Conservation (phyloP, 2,797 vertebrate species). For the Prunella strophiata region DNA sequence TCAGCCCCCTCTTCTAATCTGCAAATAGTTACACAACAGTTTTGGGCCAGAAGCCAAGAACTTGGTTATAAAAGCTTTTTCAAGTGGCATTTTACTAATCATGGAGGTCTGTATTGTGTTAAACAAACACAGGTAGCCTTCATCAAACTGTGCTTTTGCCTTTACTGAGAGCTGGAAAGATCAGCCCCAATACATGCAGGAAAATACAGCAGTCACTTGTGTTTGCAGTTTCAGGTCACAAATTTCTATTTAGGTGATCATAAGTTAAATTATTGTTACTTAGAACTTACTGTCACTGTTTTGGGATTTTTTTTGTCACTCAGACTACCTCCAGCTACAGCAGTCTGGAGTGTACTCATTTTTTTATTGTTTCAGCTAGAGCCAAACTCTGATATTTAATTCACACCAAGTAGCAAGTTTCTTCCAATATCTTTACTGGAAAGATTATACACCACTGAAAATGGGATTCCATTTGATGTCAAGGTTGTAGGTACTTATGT, state of each 20-base stretch:
- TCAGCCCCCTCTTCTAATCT: conserved; percentile 61
- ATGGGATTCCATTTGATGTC: not conserved
- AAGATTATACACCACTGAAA: not conserved
- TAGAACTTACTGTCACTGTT: not conserved
- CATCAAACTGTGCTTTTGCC: not conserved
- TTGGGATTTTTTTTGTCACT: not conserved
- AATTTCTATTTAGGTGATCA: not conserved
- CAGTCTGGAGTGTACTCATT: not conserved
- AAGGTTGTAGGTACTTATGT: not conserved
- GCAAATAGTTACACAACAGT: conserved; percentile 62
- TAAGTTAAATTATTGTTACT: not conserved
- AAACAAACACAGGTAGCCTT: conserved; percentile 32
- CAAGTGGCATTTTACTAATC: conserved; percentile 36
- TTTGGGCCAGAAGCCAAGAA: conserved; percentile 54
- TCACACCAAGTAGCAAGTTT: not conserved
- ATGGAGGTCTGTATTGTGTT: not conserved
- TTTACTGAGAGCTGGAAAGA: not conserved
- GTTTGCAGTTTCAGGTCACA: not conserved
- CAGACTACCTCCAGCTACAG: not conserved
- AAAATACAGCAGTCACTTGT: not conserved
- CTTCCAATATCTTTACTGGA: not conserved
- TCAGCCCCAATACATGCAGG: not conserved
- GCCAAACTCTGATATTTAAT: not conserved
- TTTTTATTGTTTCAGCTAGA: not conserved
- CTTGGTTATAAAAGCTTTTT: conserved; percentile 37